Conservation (phyloP, 2,888 invertebrate species). For the Ochropleura plecta region DNA sequence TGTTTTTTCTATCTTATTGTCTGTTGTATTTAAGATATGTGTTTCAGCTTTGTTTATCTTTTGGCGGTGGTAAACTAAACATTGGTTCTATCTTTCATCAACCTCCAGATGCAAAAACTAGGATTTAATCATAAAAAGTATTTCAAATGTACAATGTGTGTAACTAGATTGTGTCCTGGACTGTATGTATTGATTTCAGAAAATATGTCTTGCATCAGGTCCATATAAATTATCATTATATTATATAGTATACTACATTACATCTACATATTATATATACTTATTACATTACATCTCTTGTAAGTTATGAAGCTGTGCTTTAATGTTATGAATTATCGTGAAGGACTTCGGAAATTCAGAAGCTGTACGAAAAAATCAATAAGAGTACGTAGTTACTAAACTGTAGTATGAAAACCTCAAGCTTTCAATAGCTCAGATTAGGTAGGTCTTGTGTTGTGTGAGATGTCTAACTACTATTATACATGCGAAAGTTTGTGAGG, state of each 20-base stretch:
- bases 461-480: not conserved
- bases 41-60: conserved; percentile 19
- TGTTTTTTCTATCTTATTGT: not conserved
- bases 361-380: not conserved
- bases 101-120: not conserved
- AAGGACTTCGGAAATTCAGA: not conserved
- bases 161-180: not conserved
- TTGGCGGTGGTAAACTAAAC: conserved; percentile 18
- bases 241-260: no score
- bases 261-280: no score
- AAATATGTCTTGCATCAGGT: not conserved
- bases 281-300: not conserved
- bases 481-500: not conserved
- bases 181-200: not conserved
- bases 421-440: not conserved
- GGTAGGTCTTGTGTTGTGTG: not conserved
- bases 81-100: not conserved
- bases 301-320: not conserved
- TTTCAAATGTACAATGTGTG: not conserved
- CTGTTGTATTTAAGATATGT: conserved; percentile 7
- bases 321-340: not conserved
- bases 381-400: not conserved
- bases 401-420: not conserved
- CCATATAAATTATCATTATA: not conserved
- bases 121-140: no score